A percentile compares a stretch with the other conserved stretches of the same genome.
These are phyloP conservation scores for Eulacestoma nigropectus DNA, from an alignment of 2,113 vertebrate genomes.

Conservation along the genomic window DNA sequence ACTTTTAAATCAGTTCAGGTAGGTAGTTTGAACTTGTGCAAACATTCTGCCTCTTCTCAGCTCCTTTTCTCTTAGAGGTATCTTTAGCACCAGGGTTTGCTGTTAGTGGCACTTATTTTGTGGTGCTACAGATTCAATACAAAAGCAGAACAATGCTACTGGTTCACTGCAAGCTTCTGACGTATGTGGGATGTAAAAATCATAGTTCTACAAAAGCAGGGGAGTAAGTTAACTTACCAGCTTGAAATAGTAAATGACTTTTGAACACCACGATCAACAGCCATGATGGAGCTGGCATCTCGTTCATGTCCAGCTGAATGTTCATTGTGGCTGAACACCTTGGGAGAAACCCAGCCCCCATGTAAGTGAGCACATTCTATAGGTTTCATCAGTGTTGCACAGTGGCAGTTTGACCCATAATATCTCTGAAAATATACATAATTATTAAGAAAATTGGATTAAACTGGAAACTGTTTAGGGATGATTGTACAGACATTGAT, in stretches of 20 bases:
- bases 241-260: neutral
- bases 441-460: neutral
- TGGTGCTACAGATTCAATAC: neutral
- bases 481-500: neutral
- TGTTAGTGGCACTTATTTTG: neutral
- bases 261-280: neutral
- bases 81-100: neutral
- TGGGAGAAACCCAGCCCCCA: neutral
- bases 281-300: neutral
- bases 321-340: neutral
- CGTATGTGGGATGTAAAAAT: neutral
- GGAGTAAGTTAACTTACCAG: neutral
- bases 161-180: neutral
- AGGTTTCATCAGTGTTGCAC: neutral
- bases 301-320: neutral
- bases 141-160: neutral
- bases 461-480: neutral
- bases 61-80: neutral
- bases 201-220: neutral
- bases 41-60: neutral
- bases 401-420: neutral
- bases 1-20: neutral
- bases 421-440: neutral
- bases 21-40: neutral
- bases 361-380: neutral